Base-by-base conservation (phyloP, 2,888 invertebrate species). In the Yponomeuta cagnagella region DNA sequence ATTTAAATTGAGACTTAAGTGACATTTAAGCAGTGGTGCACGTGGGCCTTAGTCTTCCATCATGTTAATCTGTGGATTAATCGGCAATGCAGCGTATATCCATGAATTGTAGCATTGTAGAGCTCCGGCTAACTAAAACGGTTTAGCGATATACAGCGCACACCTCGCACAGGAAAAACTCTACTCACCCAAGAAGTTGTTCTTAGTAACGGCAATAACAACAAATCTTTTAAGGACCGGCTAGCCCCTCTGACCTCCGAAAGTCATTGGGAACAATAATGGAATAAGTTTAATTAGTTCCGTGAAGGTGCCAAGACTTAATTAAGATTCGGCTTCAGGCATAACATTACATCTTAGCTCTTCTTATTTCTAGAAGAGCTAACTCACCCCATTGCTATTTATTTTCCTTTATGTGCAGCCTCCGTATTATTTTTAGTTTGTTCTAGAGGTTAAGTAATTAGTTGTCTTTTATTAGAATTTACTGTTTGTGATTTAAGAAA, bases 251-350 rank as follows among this genome's bases (percentile, higher is more conserved):
- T 78, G 80, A 80, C 80, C 80, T 81, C 83, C 82, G 81, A 87
- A 85, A 86, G 87, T 87, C 80, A 82, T 87, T 87, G 82, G 79
- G 81, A 78, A 78, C 80, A 86, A 86, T 88, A 89, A 88, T 88
- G 86, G 83, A 88, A 87, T 86, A 89, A 89, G 85, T 90, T 90
- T 86, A 89, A 89, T 89, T 89, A 87, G 88, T 87, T 88, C 83
- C 80, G 80, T 58, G 80, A 80, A 80, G 84, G 82, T 85, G 81
- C 80, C 85, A 87, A 84, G 84, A 82, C 85, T 86, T 89, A 88
- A 89, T 89, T 87, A 89, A 85, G 86, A 81, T 85, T 86, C 82
- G 85, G 83, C 84, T 82, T 84, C 79, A 78, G 77, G 77, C 77
- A 80, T 79, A 79, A 80, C 80, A 80, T 81, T 79, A 58, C 15